Conservation (phyloP, 30 jellyfish, hydroid and myxozoan species). For the Aurelia sp. region DNA sequence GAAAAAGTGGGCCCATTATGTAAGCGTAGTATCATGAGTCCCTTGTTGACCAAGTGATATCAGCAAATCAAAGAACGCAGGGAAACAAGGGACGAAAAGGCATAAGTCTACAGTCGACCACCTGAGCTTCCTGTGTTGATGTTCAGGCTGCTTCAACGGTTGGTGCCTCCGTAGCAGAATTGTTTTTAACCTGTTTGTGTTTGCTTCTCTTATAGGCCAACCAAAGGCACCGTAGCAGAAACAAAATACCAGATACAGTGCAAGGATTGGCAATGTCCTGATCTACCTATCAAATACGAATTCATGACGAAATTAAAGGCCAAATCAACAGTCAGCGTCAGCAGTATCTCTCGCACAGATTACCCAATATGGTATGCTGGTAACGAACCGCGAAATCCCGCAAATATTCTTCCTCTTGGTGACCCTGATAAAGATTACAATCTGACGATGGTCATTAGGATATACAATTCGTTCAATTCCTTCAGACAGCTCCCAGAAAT, state of each 20-base stretch:
- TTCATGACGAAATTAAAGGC: conserved; percentile 58
- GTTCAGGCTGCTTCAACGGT: no score
- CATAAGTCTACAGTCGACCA: no score
- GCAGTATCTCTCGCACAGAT: conserved; percentile 30
- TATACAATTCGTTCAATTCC: conserved; percentile 65
- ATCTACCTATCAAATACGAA: conserved; percentile 57
- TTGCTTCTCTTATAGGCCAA: conserved; percentile 36
- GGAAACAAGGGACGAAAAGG: no score
- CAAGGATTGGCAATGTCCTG: conserved; percentile 66
- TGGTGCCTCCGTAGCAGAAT: neutral
- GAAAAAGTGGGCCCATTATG: no score
- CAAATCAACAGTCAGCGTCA: conserved; percentile 3
- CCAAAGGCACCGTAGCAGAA: conserved; percentile 48
- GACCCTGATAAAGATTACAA: conserved; percentile 55
- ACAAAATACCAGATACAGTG: conserved; percentile 72
- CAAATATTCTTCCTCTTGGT: conserved; percentile 71
- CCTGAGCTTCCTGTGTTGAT: no score
- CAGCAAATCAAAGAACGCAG: no score
- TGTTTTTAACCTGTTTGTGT: neutral
- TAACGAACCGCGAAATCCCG: conserved; percentile 61
- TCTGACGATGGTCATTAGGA: conserved; percentile 45
- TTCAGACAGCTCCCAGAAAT: conserved; percentile 21
- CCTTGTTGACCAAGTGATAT: no score
- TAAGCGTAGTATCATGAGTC: no score
- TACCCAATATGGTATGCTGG: conserved; percentile 68